Evolutionary conservation across 1,140 invertebrate species (phyloP).

Genomic region (Drosophila insularis): DNA sequence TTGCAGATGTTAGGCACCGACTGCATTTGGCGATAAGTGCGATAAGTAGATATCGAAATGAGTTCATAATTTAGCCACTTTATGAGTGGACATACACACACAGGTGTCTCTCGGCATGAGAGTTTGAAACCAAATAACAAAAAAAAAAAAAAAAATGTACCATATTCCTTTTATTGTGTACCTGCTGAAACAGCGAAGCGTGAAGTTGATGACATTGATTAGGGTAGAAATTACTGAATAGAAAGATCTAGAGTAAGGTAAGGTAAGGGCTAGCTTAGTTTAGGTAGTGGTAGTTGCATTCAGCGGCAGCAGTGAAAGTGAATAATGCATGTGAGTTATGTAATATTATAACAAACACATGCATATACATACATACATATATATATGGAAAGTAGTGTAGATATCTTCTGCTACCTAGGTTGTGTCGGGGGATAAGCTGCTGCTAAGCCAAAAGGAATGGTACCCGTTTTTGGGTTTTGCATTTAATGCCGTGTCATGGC

Average conservation of each 20-base stretch:
- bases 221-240: slow-evolving; percentile 43
- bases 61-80: slow-evolving; percentile 58
- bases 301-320: slow-evolving; percentile 34
- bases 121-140: no score
- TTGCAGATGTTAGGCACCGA: no score
- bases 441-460: slow-evolving; percentile 1
- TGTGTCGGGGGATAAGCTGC: not conserved
- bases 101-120: slow-evolving; percentile 42
- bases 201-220: slow-evolving; percentile 74
- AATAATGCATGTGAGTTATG: slow-evolving; percentile 22
- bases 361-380: not conserved
- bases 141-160: no score
- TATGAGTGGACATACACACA: slow-evolving; percentile 47
- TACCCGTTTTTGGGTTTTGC: slow-evolving; percentile 30
- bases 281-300: not conserved
- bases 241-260: slow-evolving; percentile 10
- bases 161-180: slow-evolving; percentile 8
- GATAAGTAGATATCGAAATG: slow-evolving; percentile 5
- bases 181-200: slow-evolving; percentile 52
- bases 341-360: not conserved
- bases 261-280: no score
- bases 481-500: slow-evolving; percentile 55
- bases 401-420: not conserved
- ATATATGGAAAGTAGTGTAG: not conserved
- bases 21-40: not conserved